Evolutionary conservation across 2,888 invertebrate genomes (phyloP).

Genomic region (Siphlonurus alternatus): DNA sequence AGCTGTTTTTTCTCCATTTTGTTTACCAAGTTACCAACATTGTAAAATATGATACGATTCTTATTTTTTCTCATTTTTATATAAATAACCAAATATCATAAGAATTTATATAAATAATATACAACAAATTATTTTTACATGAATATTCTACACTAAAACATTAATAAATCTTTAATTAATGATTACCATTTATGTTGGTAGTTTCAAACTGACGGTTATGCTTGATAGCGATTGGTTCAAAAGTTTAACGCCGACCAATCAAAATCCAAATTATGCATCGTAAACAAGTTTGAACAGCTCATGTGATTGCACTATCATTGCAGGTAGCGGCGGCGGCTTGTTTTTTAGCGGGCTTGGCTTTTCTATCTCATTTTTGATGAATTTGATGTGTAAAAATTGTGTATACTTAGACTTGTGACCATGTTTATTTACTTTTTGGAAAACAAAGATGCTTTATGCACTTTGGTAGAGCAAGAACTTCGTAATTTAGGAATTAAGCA

Average conservation of each 20-base stretch:
- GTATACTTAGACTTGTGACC: slow-evolving; percentile 15
- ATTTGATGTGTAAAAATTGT: too few species aligned
- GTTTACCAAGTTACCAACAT: too few species aligned
- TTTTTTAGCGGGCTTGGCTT: background rate
- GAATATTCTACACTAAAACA: too few species aligned
- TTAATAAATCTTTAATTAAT: too few species aligned
- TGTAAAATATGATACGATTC: too few species aligned
- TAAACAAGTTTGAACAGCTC: background rate
- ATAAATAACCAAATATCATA: too few species aligned
- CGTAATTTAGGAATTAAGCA: slow-evolving; percentile 54
- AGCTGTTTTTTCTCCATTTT: too few species aligned
- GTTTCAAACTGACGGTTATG: background rate
- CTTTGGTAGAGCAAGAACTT: slow-evolving; percentile 43
- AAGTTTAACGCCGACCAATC: background rate
- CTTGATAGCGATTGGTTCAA: background rate
- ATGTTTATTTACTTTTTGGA: slow-evolving; percentile 38
- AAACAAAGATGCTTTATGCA: slow-evolving; percentile 35
- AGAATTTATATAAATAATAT: too few species aligned
- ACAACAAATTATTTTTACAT: too few species aligned
- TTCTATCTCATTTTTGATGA: background rate
- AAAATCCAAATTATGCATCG: background rate
- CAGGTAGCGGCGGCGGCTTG: background rate
- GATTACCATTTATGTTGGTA: too few species aligned
- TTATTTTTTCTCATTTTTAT: too few species aligned
- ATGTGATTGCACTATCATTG: background rate